Conservation (phyloP, 2,888 invertebrate species). For the Chymomyza fuscimana region DNA sequence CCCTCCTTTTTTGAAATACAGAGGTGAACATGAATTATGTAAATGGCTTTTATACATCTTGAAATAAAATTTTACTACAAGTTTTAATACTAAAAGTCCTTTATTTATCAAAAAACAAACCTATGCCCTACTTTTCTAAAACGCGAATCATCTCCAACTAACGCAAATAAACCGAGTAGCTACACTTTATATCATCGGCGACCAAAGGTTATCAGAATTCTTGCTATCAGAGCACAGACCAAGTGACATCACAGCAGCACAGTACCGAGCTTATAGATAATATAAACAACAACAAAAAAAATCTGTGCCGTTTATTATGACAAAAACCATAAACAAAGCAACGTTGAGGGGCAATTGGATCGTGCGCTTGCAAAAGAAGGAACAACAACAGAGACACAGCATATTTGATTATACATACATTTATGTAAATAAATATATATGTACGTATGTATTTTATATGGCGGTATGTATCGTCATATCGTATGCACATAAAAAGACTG, state of each 20-base stretch:
- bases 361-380: constrained; percentile 25
- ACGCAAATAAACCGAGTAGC: background rate
- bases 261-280: background rate
- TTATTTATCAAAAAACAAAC: too few relatives aligned
- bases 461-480: constrained; percentile 2
- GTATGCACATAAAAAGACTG: constrained; percentile 15
- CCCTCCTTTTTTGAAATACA: too few relatives aligned
- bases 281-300: background rate
- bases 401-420: constrained; percentile 5
- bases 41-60: too few relatives aligned
- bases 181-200: background rate
- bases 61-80: too few relatives aligned
- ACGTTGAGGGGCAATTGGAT: background rate
- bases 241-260: background rate
- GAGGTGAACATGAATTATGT: too few relatives aligned
- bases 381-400: constrained; percentile 19
- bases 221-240: background rate
- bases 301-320: background rate
- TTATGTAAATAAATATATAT: background rate
- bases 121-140: too few relatives aligned
- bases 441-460: constrained; percentile 10
- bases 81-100: too few relatives aligned
- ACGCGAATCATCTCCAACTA: background rate
- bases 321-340: constrained; percentile 9
- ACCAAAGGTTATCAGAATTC: constrained; percentile 12